These are phyloP conservation scores for Lepisosteus oculatus DNA, from an alignment of 2,113 vertebrate genomes.

Conservation along the genomic window DNA sequence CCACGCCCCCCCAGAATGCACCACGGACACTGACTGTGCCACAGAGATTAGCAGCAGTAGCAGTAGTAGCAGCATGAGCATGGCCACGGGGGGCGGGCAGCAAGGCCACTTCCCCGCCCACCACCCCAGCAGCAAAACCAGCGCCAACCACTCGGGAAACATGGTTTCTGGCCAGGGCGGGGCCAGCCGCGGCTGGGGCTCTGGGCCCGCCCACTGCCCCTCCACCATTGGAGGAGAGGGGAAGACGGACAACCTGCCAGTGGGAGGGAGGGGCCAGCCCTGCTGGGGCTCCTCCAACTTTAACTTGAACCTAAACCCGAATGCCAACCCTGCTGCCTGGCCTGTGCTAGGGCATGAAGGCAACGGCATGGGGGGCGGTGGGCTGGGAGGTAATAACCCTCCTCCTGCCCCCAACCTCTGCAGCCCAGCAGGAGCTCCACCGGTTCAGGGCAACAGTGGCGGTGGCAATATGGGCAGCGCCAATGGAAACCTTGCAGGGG, in stretches of 20 bases:
- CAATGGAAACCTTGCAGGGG: slow-evolving; percentile 74
- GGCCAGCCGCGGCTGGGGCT: slow-evolving; percentile 74
- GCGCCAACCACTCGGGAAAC: slow-evolving; percentile 73
- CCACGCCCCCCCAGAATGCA: slow-evolving; percentile 84
- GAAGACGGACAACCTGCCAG: slow-evolving; percentile 81
- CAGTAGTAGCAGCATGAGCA: slow-evolving; percentile 71
- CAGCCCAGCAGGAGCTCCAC: slow-evolving; percentile 79
- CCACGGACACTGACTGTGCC: slow-evolving; percentile 77
- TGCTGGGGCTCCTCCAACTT: slow-evolving; percentile 89
- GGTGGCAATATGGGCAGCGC: slow-evolving; percentile 79
- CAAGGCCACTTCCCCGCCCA: slow-evolving; percentile 86
- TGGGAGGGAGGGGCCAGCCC: slow-evolving; percentile 80
- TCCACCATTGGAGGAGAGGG: slow-evolving; percentile 76
- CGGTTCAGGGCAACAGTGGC: slow-evolving; percentile 62
- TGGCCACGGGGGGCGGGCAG: slow-evolving; percentile 92
- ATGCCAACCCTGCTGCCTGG: slow-evolving; percentile 96
- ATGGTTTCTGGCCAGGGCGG: slow-evolving; percentile 68
- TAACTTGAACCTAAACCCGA: slow-evolving; percentile 96
- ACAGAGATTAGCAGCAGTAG: slow-evolving; percentile 69
- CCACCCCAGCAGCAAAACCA: slow-evolving; percentile 75
- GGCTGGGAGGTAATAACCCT: slow-evolving; percentile 53
- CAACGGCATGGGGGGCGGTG: slow-evolving; percentile 72
- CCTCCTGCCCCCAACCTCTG: slow-evolving; percentile 80
- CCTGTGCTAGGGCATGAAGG: slow-evolving; percentile 93
- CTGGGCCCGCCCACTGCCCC: slow-evolving; percentile 77